Conservation (phyloP, 2,113 vertebrate genomes). For the Amphiprion percula region DNA sequence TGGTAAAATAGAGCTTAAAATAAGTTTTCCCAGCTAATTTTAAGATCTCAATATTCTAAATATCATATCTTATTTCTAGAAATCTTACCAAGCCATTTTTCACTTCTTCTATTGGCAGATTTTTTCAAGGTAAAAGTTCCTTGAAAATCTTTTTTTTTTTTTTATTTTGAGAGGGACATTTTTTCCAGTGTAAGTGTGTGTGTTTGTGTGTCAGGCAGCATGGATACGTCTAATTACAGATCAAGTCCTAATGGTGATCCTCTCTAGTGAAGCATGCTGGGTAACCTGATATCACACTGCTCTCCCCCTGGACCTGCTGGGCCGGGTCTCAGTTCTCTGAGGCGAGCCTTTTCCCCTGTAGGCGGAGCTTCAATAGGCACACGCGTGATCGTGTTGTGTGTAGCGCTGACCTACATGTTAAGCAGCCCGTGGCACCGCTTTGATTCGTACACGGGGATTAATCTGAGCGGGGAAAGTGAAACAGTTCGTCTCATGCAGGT, state of each 20-base stretch:
- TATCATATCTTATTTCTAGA: too few relatives aligned
- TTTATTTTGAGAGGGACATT: too few relatives aligned
- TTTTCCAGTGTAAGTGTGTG: not conserved
- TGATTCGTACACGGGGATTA: not conserved
- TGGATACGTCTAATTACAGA: slow-evolving; percentile 78
- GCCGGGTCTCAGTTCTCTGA: slow-evolving; percentile 32
- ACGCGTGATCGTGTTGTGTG: not conserved
- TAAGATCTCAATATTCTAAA: too few relatives aligned
- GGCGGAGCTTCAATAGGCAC: slow-evolving; percentile 23
- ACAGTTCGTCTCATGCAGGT: not conserved
- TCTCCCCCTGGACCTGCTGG: slow-evolving; percentile 16
- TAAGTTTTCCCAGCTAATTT: too few relatives aligned
- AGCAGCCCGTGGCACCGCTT: not conserved
- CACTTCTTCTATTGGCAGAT: too few relatives aligned
- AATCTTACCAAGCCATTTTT: too few relatives aligned
- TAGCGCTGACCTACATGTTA: not conserved
- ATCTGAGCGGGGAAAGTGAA: not conserved
- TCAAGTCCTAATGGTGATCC: slow-evolving; percentile 59
- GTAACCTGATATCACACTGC: slow-evolving; percentile 67
- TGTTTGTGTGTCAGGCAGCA: slow-evolving; percentile 23
- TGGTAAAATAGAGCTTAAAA: too few relatives aligned
- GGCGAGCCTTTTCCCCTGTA: not conserved
- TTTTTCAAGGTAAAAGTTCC: too few relatives aligned
- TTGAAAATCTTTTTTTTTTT: too few relatives aligned
- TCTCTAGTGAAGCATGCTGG: slow-evolving; percentile 50